phyloP scores from a whole-genome alignment of 2,888 invertebrate genomes.

The Pseudolycoriella hygida region DNA sequence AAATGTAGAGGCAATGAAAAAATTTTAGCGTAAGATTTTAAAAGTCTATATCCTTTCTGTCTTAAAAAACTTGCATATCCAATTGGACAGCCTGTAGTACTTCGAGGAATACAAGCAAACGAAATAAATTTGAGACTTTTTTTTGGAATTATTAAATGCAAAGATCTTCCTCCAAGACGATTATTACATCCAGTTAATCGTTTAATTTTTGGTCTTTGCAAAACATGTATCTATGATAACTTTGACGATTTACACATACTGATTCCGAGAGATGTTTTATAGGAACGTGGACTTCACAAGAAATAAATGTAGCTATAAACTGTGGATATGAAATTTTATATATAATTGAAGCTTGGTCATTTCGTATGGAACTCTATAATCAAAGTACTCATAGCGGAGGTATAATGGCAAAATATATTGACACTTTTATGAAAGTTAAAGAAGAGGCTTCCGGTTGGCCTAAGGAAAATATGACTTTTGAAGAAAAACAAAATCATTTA shows the following conservation, averaged over 20 bases:
- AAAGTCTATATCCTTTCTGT: too few species aligned
- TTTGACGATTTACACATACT: slow-evolving; percentile 11
- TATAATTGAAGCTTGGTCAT: slow-evolving; percentile 18
- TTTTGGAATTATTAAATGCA: too few species aligned
- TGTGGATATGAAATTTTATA: slow-evolving; percentile 15
- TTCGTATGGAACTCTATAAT: slow-evolving; percentile 12
- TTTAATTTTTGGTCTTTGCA: too few species aligned
- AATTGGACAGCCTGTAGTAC: too few species aligned
- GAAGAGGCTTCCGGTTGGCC: slow-evolving; percentile 16
- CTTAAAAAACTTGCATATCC: too few species aligned
- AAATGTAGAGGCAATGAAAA: too few species aligned
- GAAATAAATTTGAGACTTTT: too few species aligned
- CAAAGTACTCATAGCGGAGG: slow-evolving; percentile 8
- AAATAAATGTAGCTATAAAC: slow-evolving; percentile 15
- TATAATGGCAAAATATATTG: slow-evolving; percentile 16
- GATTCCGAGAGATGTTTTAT: slow-evolving; percentile 11
- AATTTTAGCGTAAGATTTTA: too few species aligned
- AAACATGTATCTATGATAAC: too few species aligned
- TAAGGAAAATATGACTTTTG: slow-evolving; percentile 4
- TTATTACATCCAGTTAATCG: too few species aligned
- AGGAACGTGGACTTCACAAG: slow-evolving; percentile 19
- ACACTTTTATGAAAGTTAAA: slow-evolving; percentile 15
- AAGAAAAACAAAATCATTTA: slow-evolving; percentile 12
- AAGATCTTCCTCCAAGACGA: too few species aligned
- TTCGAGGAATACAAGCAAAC: too few species aligned